Conservation (phyloP, 2,113 vertebrate genomes). For the Limnothrissa miodon region DNA sequence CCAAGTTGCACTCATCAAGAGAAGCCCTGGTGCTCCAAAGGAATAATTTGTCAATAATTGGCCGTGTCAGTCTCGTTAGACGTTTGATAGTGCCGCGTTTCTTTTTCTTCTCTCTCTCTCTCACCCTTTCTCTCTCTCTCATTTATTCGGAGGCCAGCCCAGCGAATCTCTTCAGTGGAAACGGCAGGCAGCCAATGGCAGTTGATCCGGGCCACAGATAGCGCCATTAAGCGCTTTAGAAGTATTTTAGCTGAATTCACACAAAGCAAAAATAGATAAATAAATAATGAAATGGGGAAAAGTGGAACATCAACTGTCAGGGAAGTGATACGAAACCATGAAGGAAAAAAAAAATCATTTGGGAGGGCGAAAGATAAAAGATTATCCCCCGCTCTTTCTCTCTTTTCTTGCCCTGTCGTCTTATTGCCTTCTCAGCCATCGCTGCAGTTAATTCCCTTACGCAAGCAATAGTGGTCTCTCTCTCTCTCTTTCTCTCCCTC, state of each 20-base stretch:
- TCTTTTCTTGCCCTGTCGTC: constrained; percentile 53
- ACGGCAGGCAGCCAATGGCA: constrained; percentile 66
- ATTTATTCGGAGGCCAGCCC: constrained; percentile 46
- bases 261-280: constrained; percentile 79
- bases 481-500: too few relatives aligned
- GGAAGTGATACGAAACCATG: constrained; percentile 68
- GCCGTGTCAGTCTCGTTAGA: constrained; percentile 74
- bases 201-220: constrained; percentile 73
- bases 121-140: background rate
- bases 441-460: constrained; percentile 73
- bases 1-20: constrained; percentile 54
- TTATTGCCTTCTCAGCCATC: constrained; percentile 72
- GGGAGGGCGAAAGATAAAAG: constrained; percentile 72
- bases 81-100: constrained; percentile 66
- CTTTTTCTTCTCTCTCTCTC: constrained; percentile 36
- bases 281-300: constrained; percentile 77
- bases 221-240: constrained; percentile 74
- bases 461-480: constrained; percentile 63
- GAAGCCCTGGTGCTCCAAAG: constrained; percentile 52
- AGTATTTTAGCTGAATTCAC: constrained; percentile 83
- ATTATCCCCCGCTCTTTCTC: constrained; percentile 59
- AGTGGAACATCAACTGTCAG: constrained; percentile 74
- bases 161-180: constrained; percentile 63
- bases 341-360: constrained; percentile 71
- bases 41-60: constrained; percentile 81